These are phyloP conservation scores for Neoitamus cyanurus DNA, from an alignment of 2,888 invertebrate species.

Conservation along the genomic window DNA sequence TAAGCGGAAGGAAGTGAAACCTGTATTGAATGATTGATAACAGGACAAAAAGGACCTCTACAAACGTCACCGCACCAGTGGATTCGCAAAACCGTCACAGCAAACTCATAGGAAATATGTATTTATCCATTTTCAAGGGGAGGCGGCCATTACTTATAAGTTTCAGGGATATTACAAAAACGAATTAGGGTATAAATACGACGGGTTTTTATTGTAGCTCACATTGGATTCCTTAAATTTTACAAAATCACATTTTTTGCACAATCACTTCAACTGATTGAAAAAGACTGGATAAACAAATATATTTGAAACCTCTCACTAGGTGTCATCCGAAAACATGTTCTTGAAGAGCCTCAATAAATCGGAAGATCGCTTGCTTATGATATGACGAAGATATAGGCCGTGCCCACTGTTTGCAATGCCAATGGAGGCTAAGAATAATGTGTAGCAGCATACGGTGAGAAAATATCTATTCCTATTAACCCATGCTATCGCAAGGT, in stretches of 20 bases:
- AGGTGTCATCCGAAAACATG: neutral
- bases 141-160: too few relatives aligned
- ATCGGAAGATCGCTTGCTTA: constrained; percentile 5
- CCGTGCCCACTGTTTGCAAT: constrained; percentile 73
- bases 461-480: constrained; percentile 72
- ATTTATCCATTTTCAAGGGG: too few relatives aligned
- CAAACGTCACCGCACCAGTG: too few relatives aligned
- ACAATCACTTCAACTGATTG: neutral
- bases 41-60: too few relatives aligned
- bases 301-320: neutral
- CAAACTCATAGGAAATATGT: too few relatives aligned
- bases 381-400: constrained; percentile 51
- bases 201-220: neutral
- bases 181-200: neutral
- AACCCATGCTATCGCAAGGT: constrained; percentile 68
- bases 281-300: neutral
- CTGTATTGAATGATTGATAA: too few relatives aligned
- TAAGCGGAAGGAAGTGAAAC: too few relatives aligned
- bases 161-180: too few relatives aligned
- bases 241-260: neutral
- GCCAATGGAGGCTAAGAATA: constrained; percentile 74
- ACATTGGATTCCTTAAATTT: neutral
- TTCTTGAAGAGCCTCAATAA: neutral
- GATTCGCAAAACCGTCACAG: too few relatives aligned
- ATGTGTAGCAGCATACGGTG: constrained; percentile 73